Base-by-base conservation (phyloP, 2,113 vertebrate species). In the Empidonax traillii region DNA sequence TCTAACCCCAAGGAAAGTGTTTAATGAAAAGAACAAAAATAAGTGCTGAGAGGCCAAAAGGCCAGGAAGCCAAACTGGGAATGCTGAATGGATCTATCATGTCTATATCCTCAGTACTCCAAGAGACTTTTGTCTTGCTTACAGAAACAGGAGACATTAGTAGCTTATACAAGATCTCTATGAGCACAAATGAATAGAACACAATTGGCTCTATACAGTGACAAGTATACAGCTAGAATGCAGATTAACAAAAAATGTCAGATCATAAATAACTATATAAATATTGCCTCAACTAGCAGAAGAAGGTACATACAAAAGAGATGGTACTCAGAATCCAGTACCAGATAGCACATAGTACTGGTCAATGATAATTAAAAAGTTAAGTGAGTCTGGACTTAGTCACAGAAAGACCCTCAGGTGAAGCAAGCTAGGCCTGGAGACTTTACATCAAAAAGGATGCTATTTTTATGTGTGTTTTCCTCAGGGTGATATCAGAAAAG, bases 11-110 rank as follows among this genome's bases (percentile, higher is more conserved):
- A 84, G 65, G 75, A 93, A 93, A 92, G 37, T 1, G 2, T 68
- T 96, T 80, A 67, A 66, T 83, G 75, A 77, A 90, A 92, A 44
- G 67, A 94, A 74, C 5, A 78, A 94, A 95, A 89, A 73, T 72
- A 56, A 25, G 19, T 62, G 14, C 43, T 76, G 59, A 69, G 78
- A 83, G 28, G 51, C 51, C 71, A 88, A 93, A 87, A 71, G 52
- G 23, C 47, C 82, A 92, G 68, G 52, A 94, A 91, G 59, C 15
- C 78, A 90, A 85, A 92, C 17, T 61, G 65, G 33, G 68, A 84
- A 84, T 23, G 21, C 18, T 93, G 78, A 87, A 73, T 69, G 43
- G 8, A 41, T 80, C 33, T 67, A 16, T 83, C 71, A 33, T 15
- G 6, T 59, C 41, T 47, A 88, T 44, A 86, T 49, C 39, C 30